A percentile compares a stretch with the other conserved stretches of the same genome.
These are phyloP conservation scores for Sebastes elongatus DNA, from an alignment of 2,797 vertebrate genomes.

Conservation along the genomic window DNA sequence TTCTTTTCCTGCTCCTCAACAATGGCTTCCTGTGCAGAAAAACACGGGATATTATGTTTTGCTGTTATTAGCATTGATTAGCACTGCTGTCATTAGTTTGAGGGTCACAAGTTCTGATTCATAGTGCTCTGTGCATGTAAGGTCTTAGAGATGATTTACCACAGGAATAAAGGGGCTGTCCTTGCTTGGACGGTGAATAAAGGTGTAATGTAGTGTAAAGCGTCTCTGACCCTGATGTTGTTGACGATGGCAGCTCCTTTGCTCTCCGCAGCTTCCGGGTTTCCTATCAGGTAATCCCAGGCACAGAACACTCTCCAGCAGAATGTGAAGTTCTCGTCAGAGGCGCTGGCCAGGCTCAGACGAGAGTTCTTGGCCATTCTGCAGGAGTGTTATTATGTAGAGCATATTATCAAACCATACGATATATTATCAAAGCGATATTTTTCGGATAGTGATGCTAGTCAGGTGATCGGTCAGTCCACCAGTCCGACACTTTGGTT, in stretches of 20 bases:
- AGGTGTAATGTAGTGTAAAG: neutral
- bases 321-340: conserved; percentile 96
- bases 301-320: conserved; percentile 99
- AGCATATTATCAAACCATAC: neutral
- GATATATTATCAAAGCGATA: neutral
- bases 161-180: neutral
- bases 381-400: neutral
- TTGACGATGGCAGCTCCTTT: conserved; percentile 97
- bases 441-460: neutral
- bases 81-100: neutral
- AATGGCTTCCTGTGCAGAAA: conserved; percentile 90
- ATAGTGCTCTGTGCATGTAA: neutral
- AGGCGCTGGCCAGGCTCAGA: conserved; percentile 92
- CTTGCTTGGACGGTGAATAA: neutral
- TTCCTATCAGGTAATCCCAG: conserved; percentile 98
- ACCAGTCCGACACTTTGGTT: neutral
- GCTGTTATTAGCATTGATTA: neutral
- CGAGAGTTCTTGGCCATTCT: conserved; percentile 99
- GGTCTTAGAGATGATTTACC: neutral
- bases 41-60: neutral
- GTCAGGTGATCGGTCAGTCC: neutral
- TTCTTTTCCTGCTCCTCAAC: conserved; percentile 97
- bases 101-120: neutral
- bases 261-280: conserved; percentile 95
- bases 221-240: conserved; percentile 89